Evolutionary conservation across 2,888 invertebrate species (phyloP).

Genomic region (Hyalella azteca): DNA sequence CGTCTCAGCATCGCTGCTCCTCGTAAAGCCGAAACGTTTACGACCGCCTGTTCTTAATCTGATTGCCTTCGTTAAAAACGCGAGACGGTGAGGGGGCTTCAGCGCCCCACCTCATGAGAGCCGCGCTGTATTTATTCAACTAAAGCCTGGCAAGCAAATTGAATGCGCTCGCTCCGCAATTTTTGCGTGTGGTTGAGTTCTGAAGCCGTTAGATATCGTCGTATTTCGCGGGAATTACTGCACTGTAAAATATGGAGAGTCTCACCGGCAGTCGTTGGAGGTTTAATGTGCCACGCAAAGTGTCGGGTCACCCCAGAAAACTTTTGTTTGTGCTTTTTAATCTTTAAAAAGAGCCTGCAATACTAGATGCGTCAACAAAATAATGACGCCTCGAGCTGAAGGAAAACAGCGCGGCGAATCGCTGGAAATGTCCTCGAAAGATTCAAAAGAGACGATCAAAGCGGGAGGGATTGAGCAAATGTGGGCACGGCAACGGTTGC

Average conservation of each 20-base stretch:
- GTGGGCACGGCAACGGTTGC: neutral
- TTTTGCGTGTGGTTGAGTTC: slow-evolving; percentile 25
- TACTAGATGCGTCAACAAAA: neutral
- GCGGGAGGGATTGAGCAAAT: neutral
- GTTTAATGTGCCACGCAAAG: slow-evolving; percentile 1
- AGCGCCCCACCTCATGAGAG: slow-evolving; percentile 22
- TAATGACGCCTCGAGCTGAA: neutral
- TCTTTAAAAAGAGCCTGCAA: neutral
- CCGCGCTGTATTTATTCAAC: slow-evolving; percentile 17
- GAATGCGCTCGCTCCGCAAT: slow-evolving; percentile 23
- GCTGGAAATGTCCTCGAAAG: neutral
- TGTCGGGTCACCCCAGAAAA: neutral
- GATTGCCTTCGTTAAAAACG: slow-evolving; percentile 34
- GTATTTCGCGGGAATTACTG: slow-evolving; percentile 5
- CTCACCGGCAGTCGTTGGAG: neutral
- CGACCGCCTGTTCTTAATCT: neutral
- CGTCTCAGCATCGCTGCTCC: neutral
- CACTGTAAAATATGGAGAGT: slow-evolving; percentile 8
- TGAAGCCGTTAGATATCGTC: neutral
- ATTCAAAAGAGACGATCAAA: neutral
- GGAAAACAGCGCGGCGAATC: neutral
- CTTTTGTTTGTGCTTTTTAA: neutral
- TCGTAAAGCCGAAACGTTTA: neutral
- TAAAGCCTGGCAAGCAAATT: slow-evolving; percentile 22
- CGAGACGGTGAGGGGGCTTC: slow-evolving; percentile 2